A percentile compares a stretch with the other conserved stretches of the same genome.
These are phyloP conservation scores for Metalampra italica DNA, from an alignment of 2,888 invertebrate species.

Conservation along the genomic window DNA sequence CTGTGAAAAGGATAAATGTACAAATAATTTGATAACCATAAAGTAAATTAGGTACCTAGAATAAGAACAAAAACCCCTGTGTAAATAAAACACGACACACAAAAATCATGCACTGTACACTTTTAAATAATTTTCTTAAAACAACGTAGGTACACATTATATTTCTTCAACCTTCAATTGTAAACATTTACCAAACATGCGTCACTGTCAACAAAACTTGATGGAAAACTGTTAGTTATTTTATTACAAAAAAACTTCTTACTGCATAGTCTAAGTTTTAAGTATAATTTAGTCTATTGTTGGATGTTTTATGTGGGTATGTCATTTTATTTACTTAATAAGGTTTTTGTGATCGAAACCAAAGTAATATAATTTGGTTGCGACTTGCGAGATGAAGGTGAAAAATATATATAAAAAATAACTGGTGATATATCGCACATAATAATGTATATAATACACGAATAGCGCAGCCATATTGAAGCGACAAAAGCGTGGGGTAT, in stretches of 20 bases:
- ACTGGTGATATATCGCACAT: constrained; percentile 29
- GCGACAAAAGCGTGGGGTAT: constrained; percentile 42
- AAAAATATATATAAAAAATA: constrained; percentile 20
- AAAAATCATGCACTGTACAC: neutral
- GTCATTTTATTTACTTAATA: neutral
- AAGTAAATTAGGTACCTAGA: neutral
- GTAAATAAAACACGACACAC: neutral
- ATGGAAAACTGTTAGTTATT: neutral
- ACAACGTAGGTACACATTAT: neutral
- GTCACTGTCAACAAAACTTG: neutral
- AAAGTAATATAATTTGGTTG: constrained; percentile 53
- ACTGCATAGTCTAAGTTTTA: neutral
- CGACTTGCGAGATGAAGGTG: constrained; percentile 30
- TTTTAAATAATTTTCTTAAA: neutral
- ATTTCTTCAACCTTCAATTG: neutral
- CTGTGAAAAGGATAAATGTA: neutral
- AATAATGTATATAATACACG: constrained; percentile 47
- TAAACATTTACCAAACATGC: neutral
- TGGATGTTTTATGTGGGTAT: constrained; percentile 1
- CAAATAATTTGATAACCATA: neutral
- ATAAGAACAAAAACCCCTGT: neutral
- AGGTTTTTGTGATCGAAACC: constrained; percentile 20
- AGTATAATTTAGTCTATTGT: constrained; percentile 10
- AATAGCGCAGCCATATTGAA: constrained; percentile 45
- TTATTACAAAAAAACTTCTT: neutral